A percentile compares a stretch with the other conserved stretches of the same genome.
Evolutionary conservation across 2,797 vertebrate species (phyloP).

Genomic region (Triplophysa yarkandensis): DNA sequence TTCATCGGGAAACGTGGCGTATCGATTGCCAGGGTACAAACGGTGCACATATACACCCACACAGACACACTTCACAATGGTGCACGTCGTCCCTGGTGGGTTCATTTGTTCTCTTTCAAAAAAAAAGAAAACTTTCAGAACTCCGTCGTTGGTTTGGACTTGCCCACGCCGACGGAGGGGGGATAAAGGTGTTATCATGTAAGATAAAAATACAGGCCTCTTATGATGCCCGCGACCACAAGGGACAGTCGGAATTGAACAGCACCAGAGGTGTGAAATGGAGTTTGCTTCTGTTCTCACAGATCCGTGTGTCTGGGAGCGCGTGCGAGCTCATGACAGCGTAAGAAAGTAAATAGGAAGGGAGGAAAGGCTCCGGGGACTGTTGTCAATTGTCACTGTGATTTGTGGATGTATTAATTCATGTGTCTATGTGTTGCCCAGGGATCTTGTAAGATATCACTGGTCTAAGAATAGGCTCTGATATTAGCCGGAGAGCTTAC

Average conservation of each 20-base stretch:
- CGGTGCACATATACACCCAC: conserved; percentile 50
- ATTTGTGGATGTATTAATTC: conserved; percentile 73
- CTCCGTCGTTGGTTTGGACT: conserved; percentile 51
- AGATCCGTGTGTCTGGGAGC: conserved; percentile 41
- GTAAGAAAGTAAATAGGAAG: conserved; percentile 67
- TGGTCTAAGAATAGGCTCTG: conserved; percentile 67
- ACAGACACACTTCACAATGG: conserved; percentile 23
- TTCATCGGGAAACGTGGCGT: conserved; percentile 63
- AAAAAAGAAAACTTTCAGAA: conserved; percentile 44
- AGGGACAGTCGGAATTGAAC: conserved; percentile 78
- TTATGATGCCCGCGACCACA: conserved; percentile 66
- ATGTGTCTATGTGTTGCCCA: conserved; percentile 57
- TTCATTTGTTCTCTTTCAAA: conserved; percentile 41
- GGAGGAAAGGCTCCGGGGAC: conserved; percentile 65
- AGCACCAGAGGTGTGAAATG: conserved; percentile 80
- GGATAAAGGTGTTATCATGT: conserved; percentile 66
- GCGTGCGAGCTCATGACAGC: conserved; percentile 51
- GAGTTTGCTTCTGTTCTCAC: conserved; percentile 71
- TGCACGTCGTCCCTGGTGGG: conserved; percentile 8
- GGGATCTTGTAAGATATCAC: conserved; percentile 68
- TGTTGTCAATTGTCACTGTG: conserved; percentile 76
- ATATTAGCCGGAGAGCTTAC: conserved; percentile 35
- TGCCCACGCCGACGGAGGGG: conserved; percentile 61
- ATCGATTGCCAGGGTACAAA: conserved; percentile 65
- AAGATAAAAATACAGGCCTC: conserved; percentile 65